Evolutionary conservation across 2,888 invertebrate genomes (phyloP).

Genomic region (Drosophila percnosoma): DNA sequence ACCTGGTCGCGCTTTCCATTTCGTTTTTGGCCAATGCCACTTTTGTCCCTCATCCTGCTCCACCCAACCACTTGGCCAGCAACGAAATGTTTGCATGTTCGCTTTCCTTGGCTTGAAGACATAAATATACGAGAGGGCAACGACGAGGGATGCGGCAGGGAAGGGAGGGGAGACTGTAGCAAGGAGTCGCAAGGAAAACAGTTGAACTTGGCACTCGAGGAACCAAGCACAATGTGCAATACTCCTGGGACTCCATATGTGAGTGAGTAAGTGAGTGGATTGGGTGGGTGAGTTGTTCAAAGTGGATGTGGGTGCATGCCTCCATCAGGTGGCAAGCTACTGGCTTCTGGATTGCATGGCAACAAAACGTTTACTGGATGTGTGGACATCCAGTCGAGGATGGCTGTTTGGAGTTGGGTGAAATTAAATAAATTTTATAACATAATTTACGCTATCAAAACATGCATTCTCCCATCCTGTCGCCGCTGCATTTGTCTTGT

Average conservation of each 20-base stretch:
- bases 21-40: slow-evolving; percentile 50
- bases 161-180: neutral
- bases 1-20: slow-evolving; percentile 72
- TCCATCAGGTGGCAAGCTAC: slow-evolving; percentile 12
- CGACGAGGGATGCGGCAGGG: slow-evolving; percentile 33
- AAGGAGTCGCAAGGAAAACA: slow-evolving; percentile 4
- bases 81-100: slow-evolving; percentile 65
- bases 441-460: slow-evolving; percentile 80
- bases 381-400: slow-evolving; percentile 8
- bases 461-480: slow-evolving; percentile 56
- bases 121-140: slow-evolving; percentile 69
- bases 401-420: slow-evolving; percentile 51
- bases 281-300: neutral
- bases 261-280: neutral
- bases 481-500: slow-evolving; percentile 53
- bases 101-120: slow-evolving; percentile 41
- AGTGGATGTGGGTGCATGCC: slow-evolving; percentile 19
- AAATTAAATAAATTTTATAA: slow-evolving; percentile 81
- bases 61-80: neutral
- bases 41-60: neutral
- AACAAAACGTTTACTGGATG: slow-evolving; percentile 63
- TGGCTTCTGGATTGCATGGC: slow-evolving; percentile 18
- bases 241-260: slow-evolving; percentile 56
- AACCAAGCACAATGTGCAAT: slow-evolving; percentile 64
- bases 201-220: slow-evolving; percentile 26